A percentile compares a stretch with the other conserved stretches of the same genome.
Conservation (phyloP, 2,113 vertebrate genomes). For the Taurulus bubalis region DNA sequence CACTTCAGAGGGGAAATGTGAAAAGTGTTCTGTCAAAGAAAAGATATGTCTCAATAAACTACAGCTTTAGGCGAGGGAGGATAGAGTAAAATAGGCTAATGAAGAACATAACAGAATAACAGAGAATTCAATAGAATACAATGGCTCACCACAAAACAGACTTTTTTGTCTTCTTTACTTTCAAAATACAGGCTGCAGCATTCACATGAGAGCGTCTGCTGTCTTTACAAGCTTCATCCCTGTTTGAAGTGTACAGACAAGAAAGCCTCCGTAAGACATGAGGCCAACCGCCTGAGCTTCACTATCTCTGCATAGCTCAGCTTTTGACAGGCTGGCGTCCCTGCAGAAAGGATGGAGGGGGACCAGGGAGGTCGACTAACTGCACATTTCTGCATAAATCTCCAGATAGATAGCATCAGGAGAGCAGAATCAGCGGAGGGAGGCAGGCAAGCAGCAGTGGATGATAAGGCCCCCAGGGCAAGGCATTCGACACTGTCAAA, state of each 20-base stretch:
- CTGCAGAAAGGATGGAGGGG: conserved; percentile 79
- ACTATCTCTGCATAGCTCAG: conserved; percentile 79
- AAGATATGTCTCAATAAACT: conserved; percentile 75
- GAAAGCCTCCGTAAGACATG: conserved; percentile 73
- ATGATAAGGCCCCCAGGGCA: conserved; percentile 81
- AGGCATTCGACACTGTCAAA: conserved; percentile 83
- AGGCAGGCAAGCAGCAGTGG: conserved; percentile 75
- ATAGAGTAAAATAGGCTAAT: conserved; percentile 33
- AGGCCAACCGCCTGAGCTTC: conserved; percentile 72
- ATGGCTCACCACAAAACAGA: conserved; percentile 1
- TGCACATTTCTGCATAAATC: conserved; percentile 84
- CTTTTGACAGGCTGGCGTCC: conserved; percentile 77
- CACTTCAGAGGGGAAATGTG: conserved; percentile 72
- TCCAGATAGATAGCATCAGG: conserved; percentile 82
- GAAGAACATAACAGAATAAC: conserved; percentile 1
- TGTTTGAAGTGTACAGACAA: conserved; percentile 70
- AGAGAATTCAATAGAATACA: neutral
- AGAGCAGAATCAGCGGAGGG: conserved; percentile 68
- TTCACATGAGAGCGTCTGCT: conserved; percentile 49
- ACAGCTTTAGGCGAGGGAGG: conserved; percentile 29
- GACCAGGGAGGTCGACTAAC: conserved; percentile 76
- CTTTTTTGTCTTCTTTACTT: neutral
- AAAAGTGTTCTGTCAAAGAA: conserved; percentile 71
- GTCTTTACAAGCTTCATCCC: conserved; percentile 61
- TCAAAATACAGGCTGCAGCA: conserved; percentile 33